Evolutionary conservation across 53 echinoderm and acorn worm genomes (phyloP), one percentile per base, ranked within the genome.

Genomic region (Mesocentrotus franciscanus): DNA sequence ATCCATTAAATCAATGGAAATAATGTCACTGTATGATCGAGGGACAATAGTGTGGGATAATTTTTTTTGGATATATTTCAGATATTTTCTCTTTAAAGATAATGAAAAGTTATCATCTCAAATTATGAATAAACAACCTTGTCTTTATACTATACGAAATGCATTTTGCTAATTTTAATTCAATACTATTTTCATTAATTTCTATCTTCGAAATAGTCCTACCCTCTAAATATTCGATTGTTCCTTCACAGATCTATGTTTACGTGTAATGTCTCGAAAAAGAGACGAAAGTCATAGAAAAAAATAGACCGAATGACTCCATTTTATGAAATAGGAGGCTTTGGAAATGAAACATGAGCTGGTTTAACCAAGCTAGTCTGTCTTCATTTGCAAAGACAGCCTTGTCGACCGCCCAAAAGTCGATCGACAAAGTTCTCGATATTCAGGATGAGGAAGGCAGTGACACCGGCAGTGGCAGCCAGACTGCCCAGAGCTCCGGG

Each of bases 361-460:
- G 98, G 99, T 98, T 99, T 95, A 98, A 99, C 76, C 95, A 95
- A 49, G 92, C 96, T 49, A 96, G 97, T 27, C 95, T 99, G 64
- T 92, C 96, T 61, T 92, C 90, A 59, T 97, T 99, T 87, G 99
- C 99, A 12, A 99, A 99, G 94, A 85, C 99, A 61, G 99, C 99
- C n/a, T 92, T 99, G 89, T 95, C 97, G 2, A 96, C 95, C 36
- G 99, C 99, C 30, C 99, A 99, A 93, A 99, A 99, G 90, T 97
- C 97, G 34, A 99, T 99, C 57, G 99, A 99, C 93, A 95, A 97
- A 94, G 99, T 97, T 58, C 95, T 99, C 66, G 99, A 99, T 64
- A 99, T 99, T 94, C 97, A 94, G 70, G 97, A 96, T 17, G 96
- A 97, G 59, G 90, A 90, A 36, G 95, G 59, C 49, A 70, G 36